phyloP scores from a whole-genome alignment of 2,888 invertebrate genomes.

The Sylvicola fuscatus region DNA sequence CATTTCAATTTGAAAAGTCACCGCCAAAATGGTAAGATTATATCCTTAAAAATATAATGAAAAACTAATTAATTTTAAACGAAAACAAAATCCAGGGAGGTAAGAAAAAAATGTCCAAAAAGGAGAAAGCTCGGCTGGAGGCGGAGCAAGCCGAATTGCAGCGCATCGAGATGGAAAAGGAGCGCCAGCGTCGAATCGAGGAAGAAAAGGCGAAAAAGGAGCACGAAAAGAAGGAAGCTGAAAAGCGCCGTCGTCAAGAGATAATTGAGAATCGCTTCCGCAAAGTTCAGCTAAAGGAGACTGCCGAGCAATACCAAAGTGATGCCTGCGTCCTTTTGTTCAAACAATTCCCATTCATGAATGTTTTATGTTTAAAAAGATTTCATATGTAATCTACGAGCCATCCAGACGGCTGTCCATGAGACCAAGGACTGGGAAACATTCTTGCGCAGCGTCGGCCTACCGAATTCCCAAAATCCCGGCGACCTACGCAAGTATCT shows the following conservation, averaged over 20 bases:
- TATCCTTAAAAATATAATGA: too few species aligned
- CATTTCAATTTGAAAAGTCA: too few species aligned
- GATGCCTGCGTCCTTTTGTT: background rate
- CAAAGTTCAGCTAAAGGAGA: slow-evolving; percentile 19
- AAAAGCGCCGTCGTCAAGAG: slow-evolving; percentile 20
- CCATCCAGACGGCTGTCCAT: too few species aligned
- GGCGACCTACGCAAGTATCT: slow-evolving; percentile 24
- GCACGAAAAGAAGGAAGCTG: slow-evolving; percentile 22
- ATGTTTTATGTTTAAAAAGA: background rate
- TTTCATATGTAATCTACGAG: too few species aligned
- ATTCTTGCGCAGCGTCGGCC: slow-evolving; percentile 25
- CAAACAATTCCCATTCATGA: background rate
- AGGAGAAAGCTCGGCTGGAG: slow-evolving; percentile 24
- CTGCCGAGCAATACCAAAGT: slow-evolving; percentile 18
- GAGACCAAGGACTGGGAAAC: slow-evolving; percentile 16
- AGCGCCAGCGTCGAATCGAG: slow-evolving; percentile 21
- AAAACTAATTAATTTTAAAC: too few species aligned
- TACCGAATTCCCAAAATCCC: slow-evolving; percentile 22
- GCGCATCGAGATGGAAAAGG: slow-evolving; percentile 25
- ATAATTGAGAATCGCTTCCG: slow-evolving; percentile 21
- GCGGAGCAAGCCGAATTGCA: slow-evolving; percentile 24
- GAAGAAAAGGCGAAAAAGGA: slow-evolving; percentile 22
- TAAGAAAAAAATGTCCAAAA: slow-evolving; percentile 27
- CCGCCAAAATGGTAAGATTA: too few species aligned
- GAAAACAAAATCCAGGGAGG: too few species aligned